Conservation (phyloP, 2,113 vertebrate species). For the Psilopsiagon aurifrons region DNA sequence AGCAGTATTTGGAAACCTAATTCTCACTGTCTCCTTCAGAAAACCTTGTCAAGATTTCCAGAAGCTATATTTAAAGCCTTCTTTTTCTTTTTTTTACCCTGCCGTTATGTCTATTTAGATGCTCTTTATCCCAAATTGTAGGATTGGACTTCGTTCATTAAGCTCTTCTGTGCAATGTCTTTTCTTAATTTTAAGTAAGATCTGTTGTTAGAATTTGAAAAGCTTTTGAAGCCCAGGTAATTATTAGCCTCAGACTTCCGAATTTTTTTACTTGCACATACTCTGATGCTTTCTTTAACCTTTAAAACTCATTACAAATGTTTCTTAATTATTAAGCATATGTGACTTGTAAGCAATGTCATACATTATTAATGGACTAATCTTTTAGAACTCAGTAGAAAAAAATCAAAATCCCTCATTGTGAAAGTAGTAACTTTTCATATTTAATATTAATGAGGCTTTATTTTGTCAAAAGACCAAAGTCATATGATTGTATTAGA, state of each 20-base stretch:
- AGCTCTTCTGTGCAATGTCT: not conserved
- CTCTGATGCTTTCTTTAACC: not conserved
- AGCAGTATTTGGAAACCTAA: not conserved
- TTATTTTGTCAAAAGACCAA: slow-evolving; percentile 48
- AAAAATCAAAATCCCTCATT: slow-evolving; percentile 9
- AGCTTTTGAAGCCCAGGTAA: slow-evolving; percentile 57
- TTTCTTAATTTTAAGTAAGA: slow-evolving; percentile 45
- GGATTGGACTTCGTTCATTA: slow-evolving; percentile 10
- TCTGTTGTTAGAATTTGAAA: slow-evolving; percentile 16
- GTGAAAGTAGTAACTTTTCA: slow-evolving; percentile 41
- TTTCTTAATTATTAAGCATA: slow-evolving; percentile 59
- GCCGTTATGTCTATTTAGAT: not conserved
- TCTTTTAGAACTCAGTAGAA: slow-evolving; percentile 1
- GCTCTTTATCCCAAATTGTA: not conserved
- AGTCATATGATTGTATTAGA: slow-evolving; percentile 42
- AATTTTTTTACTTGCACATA: not conserved
- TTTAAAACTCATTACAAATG: slow-evolving; percentile 56
- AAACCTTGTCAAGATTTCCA: slow-evolving; percentile 29
- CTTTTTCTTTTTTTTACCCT: fast-evolving
- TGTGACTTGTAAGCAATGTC: slow-evolving; percentile 18
- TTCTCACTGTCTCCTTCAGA: slow-evolving; percentile 11
- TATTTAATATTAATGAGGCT: slow-evolving; percentile 44
- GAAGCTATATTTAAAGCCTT: slow-evolving; percentile 17
- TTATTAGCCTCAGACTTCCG: slow-evolving; percentile 34
- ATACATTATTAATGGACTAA: slow-evolving; percentile 44